Percentiles rank a stretch among this genome's conserved stretches.
These are phyloP conservation scores for Amphiprion ocellaris DNA, from an alignment of 2,113 vertebrate genomes.

Conservation along the genomic window DNA sequence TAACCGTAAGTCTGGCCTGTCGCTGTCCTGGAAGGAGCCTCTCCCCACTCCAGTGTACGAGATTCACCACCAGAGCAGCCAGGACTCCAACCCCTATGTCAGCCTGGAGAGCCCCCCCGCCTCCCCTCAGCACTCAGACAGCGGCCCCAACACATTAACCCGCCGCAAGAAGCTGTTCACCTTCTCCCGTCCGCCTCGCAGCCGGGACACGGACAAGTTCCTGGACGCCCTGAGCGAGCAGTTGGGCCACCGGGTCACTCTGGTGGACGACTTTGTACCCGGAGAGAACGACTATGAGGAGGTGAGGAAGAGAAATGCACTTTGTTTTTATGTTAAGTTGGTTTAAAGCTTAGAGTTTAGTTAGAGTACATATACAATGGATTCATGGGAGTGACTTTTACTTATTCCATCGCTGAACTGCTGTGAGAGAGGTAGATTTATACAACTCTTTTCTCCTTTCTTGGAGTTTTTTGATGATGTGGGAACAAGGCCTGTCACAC, in stretches of 20 bases:
- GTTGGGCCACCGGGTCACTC: constrained; percentile 91
- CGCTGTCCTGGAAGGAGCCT: constrained; percentile 90
- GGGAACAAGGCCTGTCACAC: too few species aligned
- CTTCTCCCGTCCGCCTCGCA: constrained; percentile 91
- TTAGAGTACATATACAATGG: not conserved
- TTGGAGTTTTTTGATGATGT: not conserved
- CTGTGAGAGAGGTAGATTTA: not conserved
- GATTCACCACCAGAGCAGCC: constrained; percentile 89
- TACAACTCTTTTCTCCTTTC: not conserved
- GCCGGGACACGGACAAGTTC: constrained; percentile 95
- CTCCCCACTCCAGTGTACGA: constrained; percentile 87
- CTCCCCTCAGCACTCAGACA: constrained; percentile 85
- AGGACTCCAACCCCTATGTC: constrained; percentile 96
- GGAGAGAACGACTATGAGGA: constrained; percentile 98
- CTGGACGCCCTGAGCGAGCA: constrained; percentile 94
- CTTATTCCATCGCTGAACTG: too few species aligned
- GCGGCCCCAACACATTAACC: constrained; percentile 84
- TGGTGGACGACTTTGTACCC: constrained; percentile 91
- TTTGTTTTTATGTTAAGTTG: too few species aligned
- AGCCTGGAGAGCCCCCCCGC: constrained; percentile 93
- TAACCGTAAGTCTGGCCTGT: constrained; percentile 83
- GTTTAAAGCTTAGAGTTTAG: too few species aligned
- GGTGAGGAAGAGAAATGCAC: constrained; percentile 79
- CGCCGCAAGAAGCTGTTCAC: constrained; percentile 93
- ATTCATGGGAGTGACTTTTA: too few species aligned